A percentile compares a stretch with the other conserved stretches of the same genome.
These are phyloP conservation scores for Chrysina gloriosa DNA, from an alignment of 2,888 invertebrate species.

Conservation along the genomic window DNA sequence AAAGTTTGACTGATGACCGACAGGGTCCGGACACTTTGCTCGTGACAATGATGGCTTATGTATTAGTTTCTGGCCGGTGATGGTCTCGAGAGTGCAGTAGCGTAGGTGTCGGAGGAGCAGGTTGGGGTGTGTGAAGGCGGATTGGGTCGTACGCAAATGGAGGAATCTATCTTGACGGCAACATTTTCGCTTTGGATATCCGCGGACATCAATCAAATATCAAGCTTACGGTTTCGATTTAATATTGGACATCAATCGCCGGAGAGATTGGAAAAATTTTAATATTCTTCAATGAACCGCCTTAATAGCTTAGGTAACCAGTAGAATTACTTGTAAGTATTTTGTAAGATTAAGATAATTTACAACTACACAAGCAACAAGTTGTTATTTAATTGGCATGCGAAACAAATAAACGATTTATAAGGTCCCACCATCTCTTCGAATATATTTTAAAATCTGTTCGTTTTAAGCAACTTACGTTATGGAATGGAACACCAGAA, in stretches of 20 bases:
- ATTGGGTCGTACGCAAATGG: constrained; percentile 59
- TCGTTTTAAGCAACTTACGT: too few relatives aligned
- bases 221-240: constrained; percentile 43
- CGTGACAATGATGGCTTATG: constrained; percentile 61
- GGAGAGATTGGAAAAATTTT: background rate
- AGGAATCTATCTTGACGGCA: constrained; percentile 59
- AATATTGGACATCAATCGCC: constrained; percentile 30
- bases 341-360: too few relatives aligned
- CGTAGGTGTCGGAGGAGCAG: constrained; percentile 25
- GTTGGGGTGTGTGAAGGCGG: background rate
- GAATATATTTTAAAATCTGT: too few relatives aligned
- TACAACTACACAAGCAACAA: too few relatives aligned
- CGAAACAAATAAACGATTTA: too few relatives aligned
- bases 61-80: constrained; percentile 54
- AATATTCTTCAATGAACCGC: background rate
- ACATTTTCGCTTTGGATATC: constrained; percentile 42
- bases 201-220: constrained; percentile 40
- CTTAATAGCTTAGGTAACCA: background rate
- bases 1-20: constrained; percentile 59
- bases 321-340: too few relatives aligned
- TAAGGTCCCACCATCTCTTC: too few relatives aligned
- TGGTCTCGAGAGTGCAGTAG: constrained; percentile 42
- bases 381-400: too few relatives aligned
- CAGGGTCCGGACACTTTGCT: constrained; percentile 55
- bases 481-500: too few relatives aligned